Conservation (phyloP, 1,140 invertebrate genomes). For the Vollenhovia emeryi region DNA sequence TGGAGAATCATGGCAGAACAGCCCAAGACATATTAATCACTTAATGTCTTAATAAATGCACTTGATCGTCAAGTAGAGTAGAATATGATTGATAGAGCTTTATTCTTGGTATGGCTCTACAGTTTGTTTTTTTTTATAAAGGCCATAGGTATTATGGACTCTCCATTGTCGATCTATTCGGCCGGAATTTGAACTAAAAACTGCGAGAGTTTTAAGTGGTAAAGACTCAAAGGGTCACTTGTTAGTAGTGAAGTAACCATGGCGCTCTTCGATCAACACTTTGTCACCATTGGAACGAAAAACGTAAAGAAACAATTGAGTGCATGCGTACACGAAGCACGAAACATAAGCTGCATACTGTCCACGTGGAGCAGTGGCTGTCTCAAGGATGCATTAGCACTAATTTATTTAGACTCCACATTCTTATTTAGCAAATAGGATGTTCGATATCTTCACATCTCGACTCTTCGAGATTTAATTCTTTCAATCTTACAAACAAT, state of each 20-base stretch:
- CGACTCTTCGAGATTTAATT: no score
- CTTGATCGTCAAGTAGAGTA: neutral
- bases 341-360: neutral
- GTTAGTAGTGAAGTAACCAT: neutral
- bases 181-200: no score
- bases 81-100: neutral
- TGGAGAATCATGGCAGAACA: neutral
- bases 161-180: no score
- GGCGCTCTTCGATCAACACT: neutral
- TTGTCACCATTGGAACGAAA: neutral
- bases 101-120: no score
- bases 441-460: neutral
- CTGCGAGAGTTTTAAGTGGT: neutral
- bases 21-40: neutral
- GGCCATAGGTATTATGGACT: no score
- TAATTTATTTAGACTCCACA: neutral
- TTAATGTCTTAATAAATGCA: neutral
- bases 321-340: neutral
- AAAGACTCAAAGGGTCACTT: neutral
- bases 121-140: no score
- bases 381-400: neutral
- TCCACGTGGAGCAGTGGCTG: neutral
- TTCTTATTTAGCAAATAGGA: neutral
- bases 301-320: neutral
- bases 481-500: no score